Conservation (phyloP, 2,797 vertebrate genomes). For the Sphenodon punctatus region DNA sequence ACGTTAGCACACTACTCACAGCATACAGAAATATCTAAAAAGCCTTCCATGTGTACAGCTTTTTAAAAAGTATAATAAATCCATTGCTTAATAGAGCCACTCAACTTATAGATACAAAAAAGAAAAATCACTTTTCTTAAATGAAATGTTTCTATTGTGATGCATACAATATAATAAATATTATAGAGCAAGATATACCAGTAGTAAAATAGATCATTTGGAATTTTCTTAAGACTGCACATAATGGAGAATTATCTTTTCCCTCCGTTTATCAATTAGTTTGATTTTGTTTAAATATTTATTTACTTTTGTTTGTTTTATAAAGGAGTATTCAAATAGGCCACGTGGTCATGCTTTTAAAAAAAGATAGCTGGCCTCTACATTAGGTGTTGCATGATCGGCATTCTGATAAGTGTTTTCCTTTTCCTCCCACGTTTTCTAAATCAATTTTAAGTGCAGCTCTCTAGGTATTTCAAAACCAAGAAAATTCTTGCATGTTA, state of each 20-base stretch:
- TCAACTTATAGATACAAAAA: conserved; percentile 37
- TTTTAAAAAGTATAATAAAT: conserved; percentile 40
- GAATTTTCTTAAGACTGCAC: too few relatives aligned
- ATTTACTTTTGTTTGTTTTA: conserved; percentile 4
- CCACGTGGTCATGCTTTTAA: not conserved
- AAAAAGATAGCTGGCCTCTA: not conserved
- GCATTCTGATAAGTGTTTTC: not conserved
- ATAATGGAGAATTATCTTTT: not conserved
- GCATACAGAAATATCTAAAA: conserved; percentile 18
- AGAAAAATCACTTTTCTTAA: conserved; percentile 15
- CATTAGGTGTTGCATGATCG: not conserved
- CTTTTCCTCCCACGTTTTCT: not conserved
- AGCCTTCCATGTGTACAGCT: not conserved
- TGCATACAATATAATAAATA: not conserved
- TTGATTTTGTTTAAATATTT: not conserved
- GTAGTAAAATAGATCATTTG: conserved; percentile 6
- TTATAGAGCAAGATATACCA: not conserved
- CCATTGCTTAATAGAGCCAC: conserved; percentile 28
- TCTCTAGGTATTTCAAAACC: not conserved
- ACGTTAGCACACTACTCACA: not conserved
- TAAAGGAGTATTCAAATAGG: not conserved
- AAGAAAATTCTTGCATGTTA: not conserved
- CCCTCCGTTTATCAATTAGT: not conserved
- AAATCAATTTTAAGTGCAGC: not conserved
- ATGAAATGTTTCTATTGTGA: conserved; percentile 15